Base-by-base conservation (phyloP, 2,797 vertebrate genomes). In the Hemitrygon akajei region DNA sequence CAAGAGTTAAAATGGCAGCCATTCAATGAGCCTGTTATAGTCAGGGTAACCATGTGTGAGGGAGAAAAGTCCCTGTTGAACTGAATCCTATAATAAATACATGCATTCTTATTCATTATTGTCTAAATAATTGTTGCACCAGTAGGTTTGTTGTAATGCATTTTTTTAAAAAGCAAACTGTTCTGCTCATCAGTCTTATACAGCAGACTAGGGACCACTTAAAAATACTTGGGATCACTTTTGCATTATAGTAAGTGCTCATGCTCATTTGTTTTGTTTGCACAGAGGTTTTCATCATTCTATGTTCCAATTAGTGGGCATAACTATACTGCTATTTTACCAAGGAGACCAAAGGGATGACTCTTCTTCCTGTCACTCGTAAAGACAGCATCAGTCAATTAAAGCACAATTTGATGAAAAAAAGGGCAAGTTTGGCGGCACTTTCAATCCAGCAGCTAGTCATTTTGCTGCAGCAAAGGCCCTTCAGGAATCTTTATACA, bases 401-500 rank as follows among this genome's bases (percentile, higher is more conserved):
- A 94, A 93, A 93, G 80, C 56, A 82, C 80, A 58, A 94, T 94
- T 93, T 94, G 93, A 93, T 94, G 94, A 79, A 81, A 94, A 79
- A 92, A 94, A 76, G 82, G 82, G 89, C 80, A 89, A 76, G 77
- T 87, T 73, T 93, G 94, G 87, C 94, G 93, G 71, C 71, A 37
- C 81, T 87, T 94, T 94, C 91, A 86, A 93, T 93, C 66, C 71
- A 75, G 66, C 47, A 79, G 94, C 94, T 80, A 69, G 91, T 77
- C 91, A 89, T 94, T 94, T 94, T 93, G 58, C 89, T 81, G 94
- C 60, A 94, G 86, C 92, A 79, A 94, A 94, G 94, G 94, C 34
- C 93, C 93, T 94, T 94, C 87, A 94, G 93, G 94, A 94, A 93
- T 94, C 94, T 94, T 93, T 93, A 94, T 94, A 93, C 93, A 94